Evolutionary conservation across 2,888 invertebrate species (phyloP), one percentile per base, ranked within the genome.

Genomic region (Cheiracanthium punctorium): DNA sequence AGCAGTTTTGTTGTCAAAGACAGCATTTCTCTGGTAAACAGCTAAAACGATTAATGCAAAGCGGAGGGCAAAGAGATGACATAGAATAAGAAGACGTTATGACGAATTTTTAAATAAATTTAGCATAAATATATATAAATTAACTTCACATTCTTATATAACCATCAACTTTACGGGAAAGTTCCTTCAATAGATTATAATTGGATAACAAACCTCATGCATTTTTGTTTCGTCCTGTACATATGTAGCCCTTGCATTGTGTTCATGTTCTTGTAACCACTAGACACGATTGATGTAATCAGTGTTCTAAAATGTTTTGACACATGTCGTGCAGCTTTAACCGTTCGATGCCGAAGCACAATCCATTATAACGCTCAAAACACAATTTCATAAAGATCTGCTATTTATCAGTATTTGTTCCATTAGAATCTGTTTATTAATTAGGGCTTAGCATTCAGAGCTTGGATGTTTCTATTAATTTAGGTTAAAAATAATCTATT

Each of bases 281-380:
- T 4, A 17, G 58, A 58, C 24, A 24, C 5, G 20, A 24, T 58
- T 5, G 24, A 24, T 58, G 58, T 58, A 58, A 58, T 58, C 58
- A 58, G 12, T 58, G 58, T 58, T 58, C 17, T 58, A 24, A 20
- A 12, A 24, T 58, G 24, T 58, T 2, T 12, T 48, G 10, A 10
- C 10, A 58, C 2, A 17, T 17, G 17, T 17, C 24, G 58, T 58
- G 12, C 20, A 8, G 58, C 58, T 24, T 24, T n/a, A 24, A 24
- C 5, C 24, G 58, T 58, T 24, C 24, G 4, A 24, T 24, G 58
- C 58, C 24, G 24, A 58, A 24, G 58, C 58, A 58, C 58, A 58
- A 58, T 58, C 58, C 58, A 58, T 58, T 37, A n/a, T 24, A 58
- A n/a, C 58, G 58, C 58, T 58, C 58, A 58, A 58, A 24, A 1